Evolutionary conservation across 1,140 invertebrate genomes (phyloP), one percentile per base, ranked within the genome.

Genomic region (Plutomurus gul): DNA sequence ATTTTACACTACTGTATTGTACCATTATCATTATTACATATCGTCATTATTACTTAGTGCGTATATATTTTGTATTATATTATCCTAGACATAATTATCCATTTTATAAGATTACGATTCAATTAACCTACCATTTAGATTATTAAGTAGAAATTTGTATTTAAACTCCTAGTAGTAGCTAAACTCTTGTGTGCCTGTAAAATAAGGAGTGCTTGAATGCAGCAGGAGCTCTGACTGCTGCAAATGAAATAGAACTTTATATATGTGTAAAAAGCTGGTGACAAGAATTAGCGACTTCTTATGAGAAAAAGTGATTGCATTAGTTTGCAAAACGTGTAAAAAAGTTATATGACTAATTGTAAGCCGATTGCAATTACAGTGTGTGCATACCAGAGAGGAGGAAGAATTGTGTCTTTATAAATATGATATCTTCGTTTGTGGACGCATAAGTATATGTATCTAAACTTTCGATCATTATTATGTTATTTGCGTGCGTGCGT

Each of bases 11-110:
- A n/a, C n/a, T n/a, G n/a, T 65, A 7, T 65, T 27, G 18, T 65
- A 65, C 25, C 27, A 60, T 60, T 60, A 60, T 60, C 27, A 60
- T 60, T 60, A 56, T 65, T 65, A 65, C 56, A 65, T 30, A 33
- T 65, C 36, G 56, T 65, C 56, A 65, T 65, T 65, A 65, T 33
- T 33, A 33, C 30, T 65, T 65, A 65, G 30, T 60, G 25, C 51
- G 22, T 56, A 56, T 60, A 43, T 65, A n/a, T n/a, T n/a, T n/a
- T n/a, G n/a, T n/a, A n/a, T n/a, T n/a, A n/a, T n/a, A n/a, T n/a
- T n/a, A n/a, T n/a, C n/a, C n/a, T n/a, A n/a, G n/a, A n/a, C n/a
- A n/a, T n/a, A n/a, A n/a, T n/a, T n/a, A n/a, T n/a, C n/a, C n/a
- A n/a, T n/a, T n/a, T n/a, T n/a, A n/a, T n/a, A n/a, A n/a, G n/a